Percentiles rank a stretch among this genome's conserved stretches.
These are phyloP conservation scores for Prochilodus magdalenae DNA, from an alignment of 2,113 vertebrate species.

Conservation along the genomic window DNA sequence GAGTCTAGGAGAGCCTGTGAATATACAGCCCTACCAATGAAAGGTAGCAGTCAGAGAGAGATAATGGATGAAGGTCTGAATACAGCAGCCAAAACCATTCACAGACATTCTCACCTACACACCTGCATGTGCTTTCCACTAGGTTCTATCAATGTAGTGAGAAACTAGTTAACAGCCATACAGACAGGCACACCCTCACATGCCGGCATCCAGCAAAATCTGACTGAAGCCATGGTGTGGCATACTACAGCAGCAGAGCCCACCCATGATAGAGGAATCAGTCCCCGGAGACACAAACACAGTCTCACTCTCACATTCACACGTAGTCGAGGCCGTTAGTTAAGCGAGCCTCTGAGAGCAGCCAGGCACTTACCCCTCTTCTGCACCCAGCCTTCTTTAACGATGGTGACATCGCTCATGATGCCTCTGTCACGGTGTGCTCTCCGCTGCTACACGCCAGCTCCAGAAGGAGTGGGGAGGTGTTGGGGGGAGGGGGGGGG, in stretches of 20 bases:
- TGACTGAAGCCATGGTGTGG: constrained; percentile 63
- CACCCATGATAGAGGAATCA: constrained; percentile 49
- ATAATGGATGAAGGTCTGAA: constrained; percentile 31
- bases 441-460: constrained; percentile 83
- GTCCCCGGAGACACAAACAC: constrained; percentile 50
- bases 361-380: constrained; percentile 92
- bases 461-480: constrained; percentile 77
- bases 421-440: constrained; percentile 88
- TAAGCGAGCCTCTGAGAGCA: constrained; percentile 28
- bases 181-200: constrained; percentile 42
- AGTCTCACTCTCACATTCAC: constrained; percentile 39
- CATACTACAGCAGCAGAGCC: constrained; percentile 65
- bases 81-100: constrained; percentile 22
- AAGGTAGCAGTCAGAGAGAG: constrained; percentile 27
- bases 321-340: constrained; percentile 31
- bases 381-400: constrained; percentile 99
- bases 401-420: constrained; percentile 99
- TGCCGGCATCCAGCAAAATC: constrained; percentile 49
- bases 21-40: constrained; percentile 24
- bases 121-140: background rate
- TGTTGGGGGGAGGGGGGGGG: constrained; percentile 53
- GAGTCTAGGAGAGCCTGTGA: background rate
- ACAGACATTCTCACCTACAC: background rate
- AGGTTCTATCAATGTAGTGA: background rate
- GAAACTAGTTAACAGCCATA: constrained; percentile 12